Evolutionary conservation across 2,888 invertebrate genomes (phyloP).

Genomic region (Eupithecia subfuscata): DNA sequence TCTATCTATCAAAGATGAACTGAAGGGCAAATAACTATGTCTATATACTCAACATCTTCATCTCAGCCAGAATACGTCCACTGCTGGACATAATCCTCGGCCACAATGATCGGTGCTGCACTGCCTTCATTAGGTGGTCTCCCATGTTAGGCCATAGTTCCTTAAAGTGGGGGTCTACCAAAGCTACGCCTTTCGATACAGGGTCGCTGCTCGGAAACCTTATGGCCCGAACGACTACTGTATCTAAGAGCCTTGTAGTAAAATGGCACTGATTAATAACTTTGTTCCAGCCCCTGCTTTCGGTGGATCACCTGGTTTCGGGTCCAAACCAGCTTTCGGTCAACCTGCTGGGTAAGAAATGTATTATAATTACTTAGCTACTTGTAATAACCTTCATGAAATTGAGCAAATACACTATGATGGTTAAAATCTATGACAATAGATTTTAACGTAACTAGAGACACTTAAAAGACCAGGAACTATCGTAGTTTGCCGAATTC

Average conservation of each 20-base stretch:
- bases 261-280: background rate
- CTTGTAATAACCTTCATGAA: background rate
- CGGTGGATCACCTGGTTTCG: constrained; percentile 75
- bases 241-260: background rate
- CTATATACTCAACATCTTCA: background rate
- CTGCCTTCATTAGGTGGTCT: background rate
- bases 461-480: background rate
- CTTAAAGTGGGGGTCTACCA: too few species aligned
- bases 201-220: background rate
- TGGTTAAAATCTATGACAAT: too few species aligned
- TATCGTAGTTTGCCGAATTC: background rate
- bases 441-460: background rate
- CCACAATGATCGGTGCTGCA: background rate
- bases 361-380: background rate
- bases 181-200: background rate
- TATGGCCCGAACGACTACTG: background rate
- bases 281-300: constrained; percentile 64
- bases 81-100: background rate
- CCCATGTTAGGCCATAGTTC: background rate
- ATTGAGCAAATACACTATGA: background rate
- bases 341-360: constrained; percentile 63
- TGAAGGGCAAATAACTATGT: background rate
- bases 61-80: background rate
- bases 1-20: too few species aligned
- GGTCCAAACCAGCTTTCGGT: constrained; percentile 73